Conservation (phyloP, 2,888 invertebrate genomes). For the Cyaniris semiargus region DNA sequence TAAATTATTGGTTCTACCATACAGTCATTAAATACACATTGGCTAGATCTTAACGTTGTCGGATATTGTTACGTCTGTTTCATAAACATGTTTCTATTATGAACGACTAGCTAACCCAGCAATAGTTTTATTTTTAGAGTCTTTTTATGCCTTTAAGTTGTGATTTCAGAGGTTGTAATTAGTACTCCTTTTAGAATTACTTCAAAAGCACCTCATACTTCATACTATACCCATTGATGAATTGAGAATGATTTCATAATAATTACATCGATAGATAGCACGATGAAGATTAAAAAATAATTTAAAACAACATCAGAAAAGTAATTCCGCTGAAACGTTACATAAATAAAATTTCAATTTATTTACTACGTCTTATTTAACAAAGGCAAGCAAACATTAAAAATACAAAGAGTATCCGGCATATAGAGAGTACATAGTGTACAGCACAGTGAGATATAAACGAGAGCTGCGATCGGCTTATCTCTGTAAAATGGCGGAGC, state of each 20-base stretch:
- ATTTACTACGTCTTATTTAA: slow-evolving; percentile 21
- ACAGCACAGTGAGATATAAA: neutral
- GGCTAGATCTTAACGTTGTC: neutral
- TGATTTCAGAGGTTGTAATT: no score
- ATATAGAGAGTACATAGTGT: neutral
- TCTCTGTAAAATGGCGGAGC: slow-evolving; percentile 26
- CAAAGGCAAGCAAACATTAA: slow-evolving; percentile 2
- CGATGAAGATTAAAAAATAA: neutral
- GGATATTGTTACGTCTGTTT: neutral
- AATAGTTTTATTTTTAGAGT: no score
- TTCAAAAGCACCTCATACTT: no score
- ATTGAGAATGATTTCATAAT: neutral
- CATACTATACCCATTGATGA: no score
- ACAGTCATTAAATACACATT: neutral
- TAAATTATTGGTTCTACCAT: neutral
- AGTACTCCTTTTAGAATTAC: no score
- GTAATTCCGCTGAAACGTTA: neutral
- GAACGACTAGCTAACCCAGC: no score
- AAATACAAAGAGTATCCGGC: slow-evolving; percentile 18
- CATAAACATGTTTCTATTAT: no score
- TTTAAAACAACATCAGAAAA: neutral
- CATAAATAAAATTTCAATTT: slow-evolving; percentile 6
- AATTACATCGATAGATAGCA: neutral
- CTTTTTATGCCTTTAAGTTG: no score
- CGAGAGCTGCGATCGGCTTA: slow-evolving; percentile 29